These are phyloP conservation scores for Pocillopora damicornis DNA, from an alignment of 64 coral and sea anemone genomes.

Conservation along the genomic window DNA sequence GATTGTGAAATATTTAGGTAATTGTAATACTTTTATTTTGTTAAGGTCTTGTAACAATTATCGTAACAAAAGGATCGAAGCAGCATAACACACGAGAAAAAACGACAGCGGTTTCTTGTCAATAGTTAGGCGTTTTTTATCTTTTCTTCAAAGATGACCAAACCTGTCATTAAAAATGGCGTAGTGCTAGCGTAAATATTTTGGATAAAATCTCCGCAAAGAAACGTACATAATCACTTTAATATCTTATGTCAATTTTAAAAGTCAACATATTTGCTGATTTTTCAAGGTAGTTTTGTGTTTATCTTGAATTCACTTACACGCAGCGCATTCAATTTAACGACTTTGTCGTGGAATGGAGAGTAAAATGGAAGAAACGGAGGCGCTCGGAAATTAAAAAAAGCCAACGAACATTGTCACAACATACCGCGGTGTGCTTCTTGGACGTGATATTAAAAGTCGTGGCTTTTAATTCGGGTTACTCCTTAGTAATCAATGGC, in stretches of 20 bases:
- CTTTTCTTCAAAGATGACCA: not conserved
- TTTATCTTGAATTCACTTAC: not conserved
- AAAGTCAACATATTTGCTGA: constrained; percentile 30
- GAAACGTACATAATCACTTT: constrained; percentile 18
- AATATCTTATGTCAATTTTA: constrained; percentile 43
- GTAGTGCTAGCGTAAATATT: constrained; percentile 12
- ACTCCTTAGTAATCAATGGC: not conserved
- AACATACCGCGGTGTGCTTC: not conserved
- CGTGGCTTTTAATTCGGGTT: not conserved
- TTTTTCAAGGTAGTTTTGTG: constrained; percentile 18
- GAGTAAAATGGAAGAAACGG: not conserved
- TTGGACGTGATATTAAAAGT: not conserved
- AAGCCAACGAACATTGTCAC: not conserved
- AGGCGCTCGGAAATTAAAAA: not conserved
- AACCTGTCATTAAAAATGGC: not conserved
- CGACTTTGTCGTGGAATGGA: not conserved
- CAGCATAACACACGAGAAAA: not conserved
- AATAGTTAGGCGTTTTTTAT: not conserved
- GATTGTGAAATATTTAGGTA: constrained; percentile 2
- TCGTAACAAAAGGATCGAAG: not conserved
- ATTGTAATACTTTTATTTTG: constrained; percentile 15
- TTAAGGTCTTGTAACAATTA: constrained; percentile 25
- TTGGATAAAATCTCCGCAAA: not conserved
- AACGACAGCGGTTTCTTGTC: not conserved
- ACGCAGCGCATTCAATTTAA: not conserved